Evolutionary conservation across 2,797 vertebrate species (phyloP).

Genomic region (Pristis pectinata): DNA sequence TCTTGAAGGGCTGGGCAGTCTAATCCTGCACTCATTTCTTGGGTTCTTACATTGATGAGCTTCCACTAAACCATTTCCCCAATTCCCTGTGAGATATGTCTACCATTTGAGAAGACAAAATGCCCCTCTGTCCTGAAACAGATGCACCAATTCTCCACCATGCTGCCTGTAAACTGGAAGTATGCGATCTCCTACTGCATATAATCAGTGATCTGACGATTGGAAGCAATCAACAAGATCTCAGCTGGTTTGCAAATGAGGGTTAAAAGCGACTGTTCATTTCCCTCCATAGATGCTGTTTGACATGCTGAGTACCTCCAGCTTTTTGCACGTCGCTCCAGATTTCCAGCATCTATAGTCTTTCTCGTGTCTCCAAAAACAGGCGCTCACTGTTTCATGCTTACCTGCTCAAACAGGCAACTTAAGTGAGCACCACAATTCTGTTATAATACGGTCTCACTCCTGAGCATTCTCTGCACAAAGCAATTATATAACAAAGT

Average conservation of each 20-base stretch:
- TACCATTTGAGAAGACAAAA: not conserved
- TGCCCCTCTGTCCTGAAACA: not conserved
- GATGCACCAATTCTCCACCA: not conserved
- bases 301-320: too few relatives aligned
- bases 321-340: too few relatives aligned
- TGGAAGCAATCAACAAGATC: not conserved
- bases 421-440: not conserved
- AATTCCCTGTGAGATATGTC: not conserved
- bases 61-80: not conserved
- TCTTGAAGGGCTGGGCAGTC: too few relatives aligned
- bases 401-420: too few relatives aligned
- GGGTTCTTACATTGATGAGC: not conserved
- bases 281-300: too few relatives aligned
- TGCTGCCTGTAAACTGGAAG: not conserved
- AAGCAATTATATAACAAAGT: not conserved
- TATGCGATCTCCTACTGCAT: not conserved
- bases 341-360: too few relatives aligned
- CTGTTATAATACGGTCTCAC: not conserved
- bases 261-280: too few relatives aligned
- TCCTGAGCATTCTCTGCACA: not conserved
- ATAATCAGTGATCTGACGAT: not conserved
- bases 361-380: too few relatives aligned
- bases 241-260: not conserved
- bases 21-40: too few relatives aligned
- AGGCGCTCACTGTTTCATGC: not conserved